These are phyloP conservation scores for Strix occidentalis DNA, from an alignment of 2,797 vertebrate species.

Conservation along the genomic window DNA sequence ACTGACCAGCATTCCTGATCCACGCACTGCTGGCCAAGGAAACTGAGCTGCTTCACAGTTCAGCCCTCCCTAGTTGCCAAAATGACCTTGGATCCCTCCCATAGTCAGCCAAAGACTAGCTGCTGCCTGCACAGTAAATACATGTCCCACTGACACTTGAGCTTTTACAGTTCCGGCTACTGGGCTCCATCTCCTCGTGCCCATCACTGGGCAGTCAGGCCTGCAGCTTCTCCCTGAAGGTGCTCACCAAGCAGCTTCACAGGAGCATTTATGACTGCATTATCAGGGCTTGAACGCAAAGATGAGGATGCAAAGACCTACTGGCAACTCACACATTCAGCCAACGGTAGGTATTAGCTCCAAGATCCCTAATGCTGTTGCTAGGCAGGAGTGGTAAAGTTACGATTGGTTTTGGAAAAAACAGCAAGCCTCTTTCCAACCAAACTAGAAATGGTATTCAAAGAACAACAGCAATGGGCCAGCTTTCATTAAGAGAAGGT, in stretches of 20 bases:
- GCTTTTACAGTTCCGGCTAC: neutral
- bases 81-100: neutral
- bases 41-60: neutral
- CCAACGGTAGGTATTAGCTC: neutral
- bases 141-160: neutral
- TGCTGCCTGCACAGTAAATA: neutral
- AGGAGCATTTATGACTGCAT: neutral
- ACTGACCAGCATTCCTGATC: neutral
- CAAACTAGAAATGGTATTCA: neutral
- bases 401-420: constrained; percentile 44
- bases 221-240: neutral
- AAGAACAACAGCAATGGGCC: neutral
- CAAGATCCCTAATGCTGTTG: neutral
- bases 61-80: neutral
- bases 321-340: neutral
- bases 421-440: neutral
- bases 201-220: neutral
- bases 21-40: constrained; percentile 43
- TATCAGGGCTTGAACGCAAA: neutral
- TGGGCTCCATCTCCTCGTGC: neutral
- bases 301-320: neutral
- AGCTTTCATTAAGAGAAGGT: neutral
- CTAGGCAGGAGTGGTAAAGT: constrained; percentile 3
- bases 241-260: neutral
- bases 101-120: neutral